Evolutionary conservation across 2,888 invertebrate species (phyloP).

Genomic region (Agrotis clavis): DNA sequence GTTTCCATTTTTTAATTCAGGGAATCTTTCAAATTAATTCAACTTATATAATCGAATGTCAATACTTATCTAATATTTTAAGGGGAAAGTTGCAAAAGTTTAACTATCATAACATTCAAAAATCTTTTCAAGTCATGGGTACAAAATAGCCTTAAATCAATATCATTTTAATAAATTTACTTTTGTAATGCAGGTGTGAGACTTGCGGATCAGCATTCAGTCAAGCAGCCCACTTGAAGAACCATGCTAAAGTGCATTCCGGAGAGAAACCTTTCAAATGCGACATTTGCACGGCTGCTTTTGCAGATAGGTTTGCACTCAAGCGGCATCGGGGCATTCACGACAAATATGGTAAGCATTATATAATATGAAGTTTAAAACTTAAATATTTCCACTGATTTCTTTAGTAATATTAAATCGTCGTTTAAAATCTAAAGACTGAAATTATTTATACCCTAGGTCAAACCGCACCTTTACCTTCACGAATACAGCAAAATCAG

Average conservation of each 20-base stretch:
- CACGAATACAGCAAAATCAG: constrained; percentile 80
- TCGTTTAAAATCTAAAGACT: not conserved
- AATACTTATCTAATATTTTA: no score
- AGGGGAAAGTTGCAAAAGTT: no score
- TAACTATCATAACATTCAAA: no score
- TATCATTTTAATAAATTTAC: not conserved
- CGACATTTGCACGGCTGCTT: constrained; percentile 96
- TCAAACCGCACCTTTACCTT: constrained; percentile 88
- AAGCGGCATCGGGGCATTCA: constrained; percentile 97
- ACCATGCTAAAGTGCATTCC: constrained; percentile 96
- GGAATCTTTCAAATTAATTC: no score
- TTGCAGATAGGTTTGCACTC: constrained; percentile 96
- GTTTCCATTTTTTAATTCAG: no score
- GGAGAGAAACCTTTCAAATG: constrained; percentile 96
- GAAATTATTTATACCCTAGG: constrained; percentile 70
- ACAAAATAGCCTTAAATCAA: not conserved
- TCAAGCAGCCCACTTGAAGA: constrained; percentile 97
- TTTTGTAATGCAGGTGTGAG: constrained; percentile 92
- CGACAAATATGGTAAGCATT: constrained; percentile 94
- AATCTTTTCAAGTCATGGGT: no score
- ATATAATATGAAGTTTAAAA: not conserved
- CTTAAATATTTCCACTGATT: not conserved
- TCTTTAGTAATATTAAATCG: constrained; percentile 1
- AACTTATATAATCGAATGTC: no score
- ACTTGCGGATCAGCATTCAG: constrained; percentile 97